Evolutionary conservation across 2,888 invertebrate genomes (phyloP).

Genomic region (Apamea epomidion): DNA sequence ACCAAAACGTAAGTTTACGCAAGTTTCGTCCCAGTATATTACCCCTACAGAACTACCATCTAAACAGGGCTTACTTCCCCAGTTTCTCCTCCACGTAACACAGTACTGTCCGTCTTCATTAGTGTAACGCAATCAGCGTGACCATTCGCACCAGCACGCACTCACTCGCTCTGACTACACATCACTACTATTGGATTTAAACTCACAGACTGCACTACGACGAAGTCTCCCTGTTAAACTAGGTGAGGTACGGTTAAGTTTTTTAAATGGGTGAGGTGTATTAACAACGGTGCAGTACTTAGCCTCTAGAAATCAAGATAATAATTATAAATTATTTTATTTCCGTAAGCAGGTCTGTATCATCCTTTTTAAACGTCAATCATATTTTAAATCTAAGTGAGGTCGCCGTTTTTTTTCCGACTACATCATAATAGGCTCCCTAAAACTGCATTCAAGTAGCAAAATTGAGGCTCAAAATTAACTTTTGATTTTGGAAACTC

Average conservation of each 20-base stretch:
- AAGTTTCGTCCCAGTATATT: neutral
- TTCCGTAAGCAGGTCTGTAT: neutral
- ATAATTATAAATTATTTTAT: neutral
- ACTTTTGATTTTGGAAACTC: neutral
- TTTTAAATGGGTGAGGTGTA: too few relatives aligned
- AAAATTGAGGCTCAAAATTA: neutral
- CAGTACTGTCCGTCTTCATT: conserved; percentile 71
- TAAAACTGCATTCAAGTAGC: neutral
- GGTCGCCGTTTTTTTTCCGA: neutral
- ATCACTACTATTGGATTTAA: conserved; percentile 45
- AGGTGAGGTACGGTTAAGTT: neutral
- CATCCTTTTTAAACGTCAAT: neutral
- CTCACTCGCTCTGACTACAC: conserved; percentile 27
- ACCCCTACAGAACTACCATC: neutral
- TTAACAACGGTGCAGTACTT: too few relatives aligned
- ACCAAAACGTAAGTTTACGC: neutral
- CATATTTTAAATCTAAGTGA: neutral
- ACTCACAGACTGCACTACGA: conserved; percentile 29
- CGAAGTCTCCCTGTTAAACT: neutral
- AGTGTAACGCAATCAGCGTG: conserved; percentile 77
- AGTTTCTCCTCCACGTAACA: conserved; percentile 24
- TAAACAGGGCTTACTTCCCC: conserved; percentile 6
- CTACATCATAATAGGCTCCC: neutral
- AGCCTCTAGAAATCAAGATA: neutral
- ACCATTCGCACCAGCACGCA: conserved; percentile 68